phyloP scores from a whole-genome alignment of 2,113 vertebrate species.

The Ceyx margarethae region DNA sequence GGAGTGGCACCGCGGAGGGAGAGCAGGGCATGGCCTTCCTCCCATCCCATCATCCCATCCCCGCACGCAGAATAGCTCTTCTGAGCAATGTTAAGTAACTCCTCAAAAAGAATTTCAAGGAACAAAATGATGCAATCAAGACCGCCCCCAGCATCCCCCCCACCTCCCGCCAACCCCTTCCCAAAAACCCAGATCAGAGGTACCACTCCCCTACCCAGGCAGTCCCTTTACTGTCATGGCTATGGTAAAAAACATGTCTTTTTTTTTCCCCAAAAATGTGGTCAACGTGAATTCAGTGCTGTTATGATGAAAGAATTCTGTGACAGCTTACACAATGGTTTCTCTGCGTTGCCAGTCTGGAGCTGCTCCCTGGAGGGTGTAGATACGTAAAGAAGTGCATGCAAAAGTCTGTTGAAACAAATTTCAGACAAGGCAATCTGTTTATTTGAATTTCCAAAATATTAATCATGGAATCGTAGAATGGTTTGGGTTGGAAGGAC shows the following conservation, averaged over 20 bases:
- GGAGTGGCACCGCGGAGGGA: too few relatives aligned
- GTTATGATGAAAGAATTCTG: neutral
- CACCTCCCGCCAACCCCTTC: too few relatives aligned
- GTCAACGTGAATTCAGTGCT: neutral
- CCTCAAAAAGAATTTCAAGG: neutral
- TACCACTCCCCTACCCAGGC: neutral
- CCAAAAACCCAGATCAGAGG: neutral
- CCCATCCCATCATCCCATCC: too few relatives aligned
- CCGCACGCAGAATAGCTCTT: neutral
- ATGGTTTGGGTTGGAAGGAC: neutral
- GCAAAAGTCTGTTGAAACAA: neutral
- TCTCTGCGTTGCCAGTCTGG: neutral
- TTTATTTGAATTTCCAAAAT: neutral
- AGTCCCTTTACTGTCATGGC: neutral
- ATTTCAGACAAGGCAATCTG: neutral
- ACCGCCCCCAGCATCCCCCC: rapidly evolving
- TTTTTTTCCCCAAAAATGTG: neutral
- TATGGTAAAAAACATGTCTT: rapidly evolving
- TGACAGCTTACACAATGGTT: neutral
- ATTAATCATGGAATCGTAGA: neutral
- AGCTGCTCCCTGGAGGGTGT: neutral
- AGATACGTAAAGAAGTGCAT: neutral
- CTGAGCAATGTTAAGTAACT: rapidly evolving
- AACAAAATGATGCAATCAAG: neutral
- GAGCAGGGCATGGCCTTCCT: neutral